phyloP scores from a whole-genome alignment of 2,113 vertebrate genomes.

The Tor tambroides region DNA sequence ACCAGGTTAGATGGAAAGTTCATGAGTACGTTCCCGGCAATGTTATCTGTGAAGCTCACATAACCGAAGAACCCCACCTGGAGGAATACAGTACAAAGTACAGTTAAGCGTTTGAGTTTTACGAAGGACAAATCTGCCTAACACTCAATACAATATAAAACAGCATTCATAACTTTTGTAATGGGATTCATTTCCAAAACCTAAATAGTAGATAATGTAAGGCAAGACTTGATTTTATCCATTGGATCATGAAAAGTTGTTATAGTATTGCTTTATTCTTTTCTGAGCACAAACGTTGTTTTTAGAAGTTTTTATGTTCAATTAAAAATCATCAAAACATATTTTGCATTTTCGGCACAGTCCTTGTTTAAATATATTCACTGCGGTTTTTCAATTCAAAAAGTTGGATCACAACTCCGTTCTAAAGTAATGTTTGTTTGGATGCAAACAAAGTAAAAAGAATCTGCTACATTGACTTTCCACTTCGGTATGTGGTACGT shows the following conservation, averaged over 20 bases:
- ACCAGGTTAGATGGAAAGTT: constrained; percentile 98
- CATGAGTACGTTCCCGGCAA: constrained; percentile 93
- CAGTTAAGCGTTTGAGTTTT: neutral
- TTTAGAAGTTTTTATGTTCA: too few species aligned
- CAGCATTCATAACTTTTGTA: neutral
- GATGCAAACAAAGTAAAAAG: neutral
- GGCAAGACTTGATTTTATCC: neutral
- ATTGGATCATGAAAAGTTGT: too few species aligned
- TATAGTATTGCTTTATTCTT: too few species aligned
- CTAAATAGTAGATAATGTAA: neutral
- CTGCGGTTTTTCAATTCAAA: neutral
- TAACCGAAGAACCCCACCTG: constrained; percentile 99
- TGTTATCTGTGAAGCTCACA: constrained; percentile 92
- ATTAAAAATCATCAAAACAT: too few species aligned
- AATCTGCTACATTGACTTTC: neutral
- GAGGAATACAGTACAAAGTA: neutral
- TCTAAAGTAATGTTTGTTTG: neutral
- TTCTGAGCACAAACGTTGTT: too few species aligned
- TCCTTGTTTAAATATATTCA: neutral
- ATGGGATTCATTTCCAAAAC: neutral
- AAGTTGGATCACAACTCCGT: neutral
- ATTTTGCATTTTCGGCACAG: neutral
- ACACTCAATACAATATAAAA: neutral
- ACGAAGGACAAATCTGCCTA: neutral
- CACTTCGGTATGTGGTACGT: neutral